A percentile compares a stretch with the other conserved stretches of the same genome.
Conservation (phyloP, 2,113 vertebrate genomes). For the Tenebrosternarchus preto region DNA sequence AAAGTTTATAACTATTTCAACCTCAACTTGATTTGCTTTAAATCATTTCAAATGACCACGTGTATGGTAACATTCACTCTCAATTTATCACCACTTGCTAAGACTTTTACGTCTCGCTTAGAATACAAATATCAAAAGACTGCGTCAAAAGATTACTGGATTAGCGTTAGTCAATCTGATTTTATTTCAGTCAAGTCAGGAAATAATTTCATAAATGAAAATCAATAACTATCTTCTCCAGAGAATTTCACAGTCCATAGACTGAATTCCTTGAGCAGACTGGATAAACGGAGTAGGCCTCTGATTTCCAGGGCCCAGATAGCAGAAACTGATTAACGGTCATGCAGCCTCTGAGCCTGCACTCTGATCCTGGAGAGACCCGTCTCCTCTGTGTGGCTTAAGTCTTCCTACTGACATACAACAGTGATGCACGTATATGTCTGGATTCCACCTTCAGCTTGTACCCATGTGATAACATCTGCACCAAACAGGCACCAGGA, state of each 20-base stretch:
- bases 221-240: slow-evolving; percentile 22
- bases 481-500: not conserved
- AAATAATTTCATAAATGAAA: slow-evolving; percentile 36
- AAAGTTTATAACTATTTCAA: too few species aligned
- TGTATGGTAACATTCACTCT: not conserved
- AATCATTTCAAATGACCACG: not conserved
- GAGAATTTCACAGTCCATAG: slow-evolving; percentile 3
- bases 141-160: slow-evolving; percentile 21
- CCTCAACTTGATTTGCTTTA: not conserved
- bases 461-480: not conserved
- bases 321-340: slow-evolving; percentile 2
- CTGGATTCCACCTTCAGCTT: not conserved
- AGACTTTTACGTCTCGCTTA: not conserved
- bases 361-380: not conserved
- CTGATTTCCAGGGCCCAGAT: not conserved
- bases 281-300: not conserved
- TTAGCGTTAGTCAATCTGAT: not conserved
- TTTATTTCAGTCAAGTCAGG: slow-evolving; percentile 10
- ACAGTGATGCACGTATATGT: not conserved
- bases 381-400: too few species aligned
- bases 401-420: not conserved
- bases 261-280: slow-evolving; percentile 27
- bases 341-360: not conserved
- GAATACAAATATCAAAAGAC: not conserved
- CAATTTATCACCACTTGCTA: not conserved